Conservation (phyloP, 2,113 vertebrate genomes). For the Malurus alboscapulatus region DNA sequence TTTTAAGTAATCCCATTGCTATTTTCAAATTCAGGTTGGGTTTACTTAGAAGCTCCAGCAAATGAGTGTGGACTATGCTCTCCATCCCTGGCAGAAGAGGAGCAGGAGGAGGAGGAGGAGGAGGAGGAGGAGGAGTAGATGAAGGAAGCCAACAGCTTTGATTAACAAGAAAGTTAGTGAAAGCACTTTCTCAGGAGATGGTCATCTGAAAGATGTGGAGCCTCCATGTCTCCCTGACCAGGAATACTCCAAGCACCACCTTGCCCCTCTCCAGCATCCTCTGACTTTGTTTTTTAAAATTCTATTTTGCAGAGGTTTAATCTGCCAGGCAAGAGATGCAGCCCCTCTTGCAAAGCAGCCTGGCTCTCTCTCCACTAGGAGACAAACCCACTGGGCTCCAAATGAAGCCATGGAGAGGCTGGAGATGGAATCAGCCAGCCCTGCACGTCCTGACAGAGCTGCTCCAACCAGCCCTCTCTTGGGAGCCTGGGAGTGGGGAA, state of each 20-base stretch:
- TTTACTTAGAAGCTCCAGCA: neutral
- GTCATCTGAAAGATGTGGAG: rapidly evolving
- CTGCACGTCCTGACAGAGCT: rapidly evolving
- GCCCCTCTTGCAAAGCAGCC: neutral
- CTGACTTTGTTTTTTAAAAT: neutral
- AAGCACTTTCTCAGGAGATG: neutral
- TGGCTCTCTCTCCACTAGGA: rapidly evolving
- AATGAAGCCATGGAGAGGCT: rapidly evolving
- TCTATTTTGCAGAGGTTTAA: neutral
- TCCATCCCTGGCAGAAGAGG: rapidly evolving
- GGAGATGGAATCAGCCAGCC: neutral
- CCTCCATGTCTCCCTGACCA: neutral
- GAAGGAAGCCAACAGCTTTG: neutral
- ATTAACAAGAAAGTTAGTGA: neutral
- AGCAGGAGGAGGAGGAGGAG: neutral
- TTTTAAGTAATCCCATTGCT: slow-evolving; percentile 38
- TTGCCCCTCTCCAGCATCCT: neutral
- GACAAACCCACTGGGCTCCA: neutral
- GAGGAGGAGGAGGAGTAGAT: neutral
- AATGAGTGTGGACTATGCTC: rapidly evolving
- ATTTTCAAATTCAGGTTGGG: slow-evolving; percentile 15
- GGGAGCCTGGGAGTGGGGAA: neutral
- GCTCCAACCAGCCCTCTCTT: neutral
- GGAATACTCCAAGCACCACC: neutral
- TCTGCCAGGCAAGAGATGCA: neutral